Base-by-base conservation (phyloP, 2,888 invertebrate genomes). In the Zootermopsis nevadensis region DNA sequence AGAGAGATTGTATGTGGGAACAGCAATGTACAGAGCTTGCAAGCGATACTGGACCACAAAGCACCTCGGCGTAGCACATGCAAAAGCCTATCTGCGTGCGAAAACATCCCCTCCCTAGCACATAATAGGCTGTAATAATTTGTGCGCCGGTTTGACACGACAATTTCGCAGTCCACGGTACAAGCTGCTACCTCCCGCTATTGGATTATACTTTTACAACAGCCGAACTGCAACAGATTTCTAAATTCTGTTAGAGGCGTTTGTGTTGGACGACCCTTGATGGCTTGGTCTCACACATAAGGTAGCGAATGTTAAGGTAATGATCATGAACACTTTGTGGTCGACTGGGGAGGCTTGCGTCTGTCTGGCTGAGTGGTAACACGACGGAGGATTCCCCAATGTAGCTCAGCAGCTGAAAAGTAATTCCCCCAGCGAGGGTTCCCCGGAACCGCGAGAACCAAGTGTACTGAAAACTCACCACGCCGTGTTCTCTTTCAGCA, bases 61-160 rank as follows among this genome's bases (percentile, higher is more conserved):
- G 60, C 60, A 60, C 53, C 53, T 19, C 53, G 15, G 24, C 53
- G 53, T 6, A 53, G 6, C 53, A 24, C n/a, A 8, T 27, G n/a
- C 12, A 60, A 8, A 60, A 12, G 27, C 60, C 60, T 60, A 60
- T 60, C 6, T 60, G 60, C 27, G 60, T 60, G 60, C 8, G 3
- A 60, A 60, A 8, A 27, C 60, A 7, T 27, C 1, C 27, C 10
- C 60, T 60, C n/a, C 60, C 2, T 10, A n/a, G 8, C 60, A 60
- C 4, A 60, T 60, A 60, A 60, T 60, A 27, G 1, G 60, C 77
- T 55, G 77, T 19, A 77, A 77, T 77, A 77, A 77, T 55, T 77
- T 31, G 31, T 30, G 77, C 77, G 55, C 48, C 77, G 2, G 77
- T 77, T 77, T 77, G 77, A 42, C 53, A 53, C 53, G 77, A 77